Conservation (phyloP, 2,113 vertebrate species). For the Oreotrochilus melanogaster region DNA sequence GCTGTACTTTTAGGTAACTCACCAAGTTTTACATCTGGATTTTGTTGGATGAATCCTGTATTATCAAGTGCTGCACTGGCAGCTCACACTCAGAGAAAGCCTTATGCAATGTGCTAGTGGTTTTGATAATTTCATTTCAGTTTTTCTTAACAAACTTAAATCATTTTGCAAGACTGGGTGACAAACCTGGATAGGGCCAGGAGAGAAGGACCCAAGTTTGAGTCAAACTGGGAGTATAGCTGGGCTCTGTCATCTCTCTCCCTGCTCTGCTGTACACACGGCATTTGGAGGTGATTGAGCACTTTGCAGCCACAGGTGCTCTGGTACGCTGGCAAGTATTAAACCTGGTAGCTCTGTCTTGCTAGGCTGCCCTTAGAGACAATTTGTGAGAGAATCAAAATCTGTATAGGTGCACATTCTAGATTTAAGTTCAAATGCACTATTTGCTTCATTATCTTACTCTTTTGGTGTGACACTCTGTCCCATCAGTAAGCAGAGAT, state of each 20-base stretch:
- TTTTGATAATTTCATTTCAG: neutral
- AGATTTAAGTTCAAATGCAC: neutral
- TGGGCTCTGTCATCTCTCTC: neutral
- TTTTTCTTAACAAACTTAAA: neutral
- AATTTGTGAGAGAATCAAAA: neutral
- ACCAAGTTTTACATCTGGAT: neutral
- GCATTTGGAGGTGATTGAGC: neutral
- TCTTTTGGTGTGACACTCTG: fast-evolving
- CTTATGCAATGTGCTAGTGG: fast-evolving
- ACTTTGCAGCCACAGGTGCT: too few species aligned
- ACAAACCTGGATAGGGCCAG: neutral
- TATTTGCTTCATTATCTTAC: neutral
- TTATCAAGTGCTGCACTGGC: neutral
- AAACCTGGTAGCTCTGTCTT: neutral
- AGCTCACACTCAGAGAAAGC: neutral
- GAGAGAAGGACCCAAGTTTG: neutral
- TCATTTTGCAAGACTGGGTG: neutral
- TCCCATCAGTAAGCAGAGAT: neutral
- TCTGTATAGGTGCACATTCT: fast-evolving
- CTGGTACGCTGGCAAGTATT: neutral
- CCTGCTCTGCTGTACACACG: fast-evolving
- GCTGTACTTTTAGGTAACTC: fast-evolving
- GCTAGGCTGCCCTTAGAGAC: neutral
- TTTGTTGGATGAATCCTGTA: neutral
- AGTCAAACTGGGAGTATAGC: fast-evolving